A percentile compares a stretch with the other conserved stretches of the same genome.
Evolutionary conservation across 2,888 invertebrate species (phyloP).

Genomic region (Chaetogeoica ovagalla): DNA sequence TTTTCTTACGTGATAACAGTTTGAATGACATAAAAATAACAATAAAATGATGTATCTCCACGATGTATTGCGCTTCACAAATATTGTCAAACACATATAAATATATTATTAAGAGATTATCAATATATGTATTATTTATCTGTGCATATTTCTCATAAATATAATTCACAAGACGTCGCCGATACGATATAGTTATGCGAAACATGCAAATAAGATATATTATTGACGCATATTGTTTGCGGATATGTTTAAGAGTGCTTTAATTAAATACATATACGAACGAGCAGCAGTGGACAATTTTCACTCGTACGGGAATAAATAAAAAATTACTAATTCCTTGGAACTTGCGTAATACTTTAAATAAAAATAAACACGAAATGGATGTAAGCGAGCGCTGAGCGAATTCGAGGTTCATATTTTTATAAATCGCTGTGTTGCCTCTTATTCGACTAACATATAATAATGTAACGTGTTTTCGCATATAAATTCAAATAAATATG

Average conservation of each 20-base stretch:
- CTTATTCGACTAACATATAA: too few relatives aligned
- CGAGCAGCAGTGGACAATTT: background rate
- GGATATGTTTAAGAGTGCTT: background rate
- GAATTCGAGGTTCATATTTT: too few relatives aligned
- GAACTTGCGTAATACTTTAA: too few relatives aligned
- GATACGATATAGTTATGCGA: conserved; percentile 27
- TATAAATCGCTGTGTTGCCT: too few relatives aligned
- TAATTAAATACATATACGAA: background rate
- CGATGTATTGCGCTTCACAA: background rate
- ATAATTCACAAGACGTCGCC: conserved; percentile 19
- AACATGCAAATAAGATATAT: conserved; percentile 3
- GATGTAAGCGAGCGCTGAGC: too few relatives aligned
- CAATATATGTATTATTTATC: conserved; percentile 17
- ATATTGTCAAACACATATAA: conserved; percentile 1
- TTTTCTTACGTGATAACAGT: background rate
- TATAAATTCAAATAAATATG: background rate
- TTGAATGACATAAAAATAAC: background rate
- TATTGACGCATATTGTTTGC: background rate
- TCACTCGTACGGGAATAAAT: background rate
- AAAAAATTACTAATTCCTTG: too few relatives aligned
- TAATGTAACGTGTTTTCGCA: too few relatives aligned
- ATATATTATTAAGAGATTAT: conserved; percentile 17
- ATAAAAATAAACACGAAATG: too few relatives aligned
- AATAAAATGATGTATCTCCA: background rate
- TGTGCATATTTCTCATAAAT: conserved; percentile 22